Conservation (phyloP, 1,140 invertebrate genomes). For the Maniola jurtina region DNA sequence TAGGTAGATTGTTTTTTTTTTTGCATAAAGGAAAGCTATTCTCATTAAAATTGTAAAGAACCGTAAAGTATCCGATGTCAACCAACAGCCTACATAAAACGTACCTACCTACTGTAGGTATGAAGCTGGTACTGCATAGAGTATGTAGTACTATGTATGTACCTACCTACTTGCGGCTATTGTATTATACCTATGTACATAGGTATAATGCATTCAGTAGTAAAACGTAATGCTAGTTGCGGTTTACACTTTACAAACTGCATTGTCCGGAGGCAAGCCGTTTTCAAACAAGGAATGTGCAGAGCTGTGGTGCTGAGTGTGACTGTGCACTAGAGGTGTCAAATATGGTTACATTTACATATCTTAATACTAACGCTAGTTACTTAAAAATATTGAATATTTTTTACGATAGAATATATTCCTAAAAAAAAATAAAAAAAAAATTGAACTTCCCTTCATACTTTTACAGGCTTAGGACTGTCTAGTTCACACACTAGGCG, state of each 20-base stretch:
- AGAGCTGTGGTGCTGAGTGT: too few relatives aligned
- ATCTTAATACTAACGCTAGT: too few relatives aligned
- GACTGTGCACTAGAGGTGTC: too few relatives aligned
- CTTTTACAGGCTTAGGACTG: too few relatives aligned
- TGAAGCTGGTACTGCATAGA: slow-evolving; percentile 7
- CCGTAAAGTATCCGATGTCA: slow-evolving; percentile 30
- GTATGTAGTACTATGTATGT: slow-evolving; percentile 20
- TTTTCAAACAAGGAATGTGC: slow-evolving; percentile 7
- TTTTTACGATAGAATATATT: not conserved
- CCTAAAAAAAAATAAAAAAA: too few relatives aligned
- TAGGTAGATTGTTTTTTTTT: slow-evolving; percentile 5
- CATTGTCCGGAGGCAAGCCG: slow-evolving; percentile 19
- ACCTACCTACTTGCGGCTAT: slow-evolving; percentile 5
- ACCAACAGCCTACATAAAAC: slow-evolving; percentile 26
- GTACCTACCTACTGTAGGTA: not conserved
- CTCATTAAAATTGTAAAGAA: slow-evolving; percentile 21
- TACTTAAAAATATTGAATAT: too few relatives aligned
- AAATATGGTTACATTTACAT: too few relatives aligned
- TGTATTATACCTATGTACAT: too few relatives aligned
- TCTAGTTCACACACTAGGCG: too few relatives aligned
- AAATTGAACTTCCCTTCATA: too few relatives aligned
- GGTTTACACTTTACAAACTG: slow-evolving; percentile 24
- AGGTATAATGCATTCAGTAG: slow-evolving; percentile 37
- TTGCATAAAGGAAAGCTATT: slow-evolving; percentile 13
- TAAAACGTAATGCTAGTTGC: slow-evolving; percentile 31